phyloP scores from a whole-genome alignment of 2,888 invertebrate species.

The Blastobasis lacticolella region DNA sequence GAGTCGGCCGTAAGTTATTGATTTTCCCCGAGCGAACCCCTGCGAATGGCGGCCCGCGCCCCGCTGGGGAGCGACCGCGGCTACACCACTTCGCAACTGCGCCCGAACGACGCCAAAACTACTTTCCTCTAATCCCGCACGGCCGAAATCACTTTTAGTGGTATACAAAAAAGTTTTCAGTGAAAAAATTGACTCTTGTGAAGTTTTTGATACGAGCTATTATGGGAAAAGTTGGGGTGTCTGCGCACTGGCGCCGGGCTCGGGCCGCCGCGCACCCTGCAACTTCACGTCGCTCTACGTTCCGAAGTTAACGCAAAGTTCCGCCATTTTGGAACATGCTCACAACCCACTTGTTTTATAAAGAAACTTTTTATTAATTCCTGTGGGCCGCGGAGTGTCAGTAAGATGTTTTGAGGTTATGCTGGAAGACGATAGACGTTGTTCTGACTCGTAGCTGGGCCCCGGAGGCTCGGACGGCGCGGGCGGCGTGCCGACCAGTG shows the following conservation, averaged over 20 bases:
- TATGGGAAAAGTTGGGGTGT: constrained; percentile 62
- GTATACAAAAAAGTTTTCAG: constrained; percentile 30
- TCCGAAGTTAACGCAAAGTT: constrained; percentile 75
- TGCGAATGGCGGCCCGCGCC: constrained; percentile 63
- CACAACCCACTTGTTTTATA: constrained; percentile 76
- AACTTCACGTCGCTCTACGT: constrained; percentile 73
- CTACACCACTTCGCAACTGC: constrained; percentile 44
- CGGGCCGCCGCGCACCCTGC: constrained; percentile 64
- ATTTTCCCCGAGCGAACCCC: constrained; percentile 72
- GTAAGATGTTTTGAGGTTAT: constrained; percentile 75
- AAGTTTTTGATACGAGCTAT: constrained; percentile 52
- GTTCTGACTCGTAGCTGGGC: constrained; percentile 45
- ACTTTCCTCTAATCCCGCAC: constrained; percentile 29
- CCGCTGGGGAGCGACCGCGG: constrained; percentile 39
- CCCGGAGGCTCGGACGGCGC: constrained; percentile 26
- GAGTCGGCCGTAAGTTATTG: constrained; percentile 75
- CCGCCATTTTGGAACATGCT: constrained; percentile 77
- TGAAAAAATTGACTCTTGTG: constrained; percentile 29
- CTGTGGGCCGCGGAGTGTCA: constrained; percentile 74
- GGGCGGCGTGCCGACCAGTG: constrained; percentile 34
- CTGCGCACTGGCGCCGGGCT: constrained; percentile 52
- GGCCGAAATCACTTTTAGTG: constrained; percentile 34
- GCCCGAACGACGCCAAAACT: constrained; percentile 32
- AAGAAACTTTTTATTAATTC: constrained; percentile 77
- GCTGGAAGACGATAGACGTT: constrained; percentile 56